Evolutionary conservation across 2,888 invertebrate species (phyloP), one percentile per base, ranked within the genome.

Genomic region (Ennomos quercinarius): DNA sequence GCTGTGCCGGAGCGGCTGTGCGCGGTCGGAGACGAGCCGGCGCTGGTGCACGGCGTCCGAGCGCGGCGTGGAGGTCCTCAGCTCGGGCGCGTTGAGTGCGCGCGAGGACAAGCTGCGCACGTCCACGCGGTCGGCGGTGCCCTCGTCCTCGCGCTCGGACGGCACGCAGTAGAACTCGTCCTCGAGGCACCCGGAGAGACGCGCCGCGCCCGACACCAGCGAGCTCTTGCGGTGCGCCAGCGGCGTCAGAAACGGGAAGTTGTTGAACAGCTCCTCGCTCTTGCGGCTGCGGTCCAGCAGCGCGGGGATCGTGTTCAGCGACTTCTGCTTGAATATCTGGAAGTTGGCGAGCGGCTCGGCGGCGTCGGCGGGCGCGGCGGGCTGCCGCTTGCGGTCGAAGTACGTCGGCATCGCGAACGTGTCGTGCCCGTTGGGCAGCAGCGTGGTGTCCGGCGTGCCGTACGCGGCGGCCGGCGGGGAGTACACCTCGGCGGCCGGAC

Each of bases 161-260:
- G 86, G 83, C 40, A 90, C 80, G 76, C 88, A 86, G 74, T 90
- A 91, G 78, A 93, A 89, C 75, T 91, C 91, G 76, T 91, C 92
- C 78, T 92, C 91, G 42, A 89, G 72, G 63, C 90, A 90, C 9
- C 91, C 91, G 35, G 89, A 84, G 47, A 89, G 81, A 0, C 90
- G 66, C 61, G 76, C 75, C 53, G 87, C 84, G 62, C 81, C 77
- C 48, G 86, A 78, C 45, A 85, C 80, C 9, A 89, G 80, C 13
- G 91, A 92, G 70, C 81, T 87, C 83, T 91, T 92, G 4, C 94
- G 77, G 75, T 93, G 91, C 56, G 94, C 93, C 43, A 94, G 86
- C 49, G 95, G 95, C 58, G 95, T 94, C 65, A 94, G 80, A 73
- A 94, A 94, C 52, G 92, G 93, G 60, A 93, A 93, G 76, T 93